Evolutionary conservation across 2,888 invertebrate species (phyloP).

Genomic region (Ormyrus thymus): DNA sequence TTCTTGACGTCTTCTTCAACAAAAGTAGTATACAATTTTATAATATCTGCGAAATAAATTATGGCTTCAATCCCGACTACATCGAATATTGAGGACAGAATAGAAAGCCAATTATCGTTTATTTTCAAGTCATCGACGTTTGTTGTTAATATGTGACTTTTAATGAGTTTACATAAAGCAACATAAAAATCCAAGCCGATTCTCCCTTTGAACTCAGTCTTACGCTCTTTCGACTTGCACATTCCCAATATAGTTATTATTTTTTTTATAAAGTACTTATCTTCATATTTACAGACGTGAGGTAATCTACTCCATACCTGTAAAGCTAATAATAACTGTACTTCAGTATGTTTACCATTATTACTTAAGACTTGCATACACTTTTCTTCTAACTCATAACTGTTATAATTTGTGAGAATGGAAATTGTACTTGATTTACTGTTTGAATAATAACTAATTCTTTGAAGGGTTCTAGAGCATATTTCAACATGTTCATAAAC

Average conservation of each 20-base stretch:
- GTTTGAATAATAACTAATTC: background rate
- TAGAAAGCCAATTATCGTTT: constrained; percentile 56
- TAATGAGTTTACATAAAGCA: constrained; percentile 60
- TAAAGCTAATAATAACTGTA: constrained; percentile 46
- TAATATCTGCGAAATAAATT: constrained; percentile 57
- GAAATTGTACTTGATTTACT: background rate
- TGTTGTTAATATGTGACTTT: constrained; percentile 41
- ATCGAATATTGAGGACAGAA: constrained; percentile 58
- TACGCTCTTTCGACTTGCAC: constrained; percentile 14
- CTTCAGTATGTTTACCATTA: constrained; percentile 31
- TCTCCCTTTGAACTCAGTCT: constrained; percentile 58
- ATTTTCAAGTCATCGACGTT: constrained; percentile 6
- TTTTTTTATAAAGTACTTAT: constrained; percentile 24
- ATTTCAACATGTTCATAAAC: constrained; percentile 41
- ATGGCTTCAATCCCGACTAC: constrained; percentile 60
- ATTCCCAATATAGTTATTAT: constrained; percentile 32
- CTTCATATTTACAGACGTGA: constrained; percentile 30
- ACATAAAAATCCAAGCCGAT: constrained; percentile 62
- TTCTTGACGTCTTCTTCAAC: constrained; percentile 47
- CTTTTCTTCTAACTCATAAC: constrained; percentile 42
- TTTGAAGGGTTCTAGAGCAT: constrained; percentile 26
- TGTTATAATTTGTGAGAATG: constrained; percentile 10
- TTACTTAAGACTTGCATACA: constrained; percentile 43
- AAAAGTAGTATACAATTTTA: constrained; percentile 30
- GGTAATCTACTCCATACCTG: constrained; percentile 41